These are phyloP conservation scores for Bothrops jararaca DNA, from an alignment of 2,113 vertebrate species.

Conservation along the genomic window DNA sequence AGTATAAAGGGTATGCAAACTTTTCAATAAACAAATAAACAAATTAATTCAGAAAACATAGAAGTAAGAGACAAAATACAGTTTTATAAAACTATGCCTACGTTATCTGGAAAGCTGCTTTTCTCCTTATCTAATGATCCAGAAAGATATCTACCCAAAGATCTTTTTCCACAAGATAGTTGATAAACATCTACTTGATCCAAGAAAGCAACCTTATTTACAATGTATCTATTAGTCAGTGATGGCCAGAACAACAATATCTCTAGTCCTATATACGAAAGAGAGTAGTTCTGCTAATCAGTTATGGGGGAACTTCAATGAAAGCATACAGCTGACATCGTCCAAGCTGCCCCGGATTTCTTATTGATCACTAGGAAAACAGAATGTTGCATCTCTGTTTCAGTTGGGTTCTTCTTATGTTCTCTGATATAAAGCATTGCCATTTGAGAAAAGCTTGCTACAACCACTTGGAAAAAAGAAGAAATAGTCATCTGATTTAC, in stretches of 20 bases:
- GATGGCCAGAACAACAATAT: not conserved
- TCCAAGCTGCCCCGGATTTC: not conserved
- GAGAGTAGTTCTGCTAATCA: not conserved
- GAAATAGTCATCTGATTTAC: not conserved
- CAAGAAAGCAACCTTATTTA: not conserved
- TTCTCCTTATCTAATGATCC: not conserved
- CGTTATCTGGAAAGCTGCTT: not conserved
- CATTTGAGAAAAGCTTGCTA: not conserved
- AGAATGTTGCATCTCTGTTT: not conserved
- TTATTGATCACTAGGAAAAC: not conserved
- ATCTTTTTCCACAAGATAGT: not conserved
- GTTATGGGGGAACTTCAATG: not conserved
- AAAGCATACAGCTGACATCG: not conserved
- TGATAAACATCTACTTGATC: not conserved
- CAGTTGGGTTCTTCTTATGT: not conserved
- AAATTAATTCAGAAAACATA: not conserved
- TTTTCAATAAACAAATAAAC: not conserved
- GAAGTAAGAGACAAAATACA: not conserved
- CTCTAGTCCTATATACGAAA: not conserved
- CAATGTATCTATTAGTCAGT: not conserved
- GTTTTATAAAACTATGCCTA: not conserved
- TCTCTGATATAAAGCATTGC: not conserved
- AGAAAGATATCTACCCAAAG: not conserved
- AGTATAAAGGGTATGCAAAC: not conserved
- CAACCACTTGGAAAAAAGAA: not conserved